Conservation (phyloP, 1,140 invertebrate species). For the Danaus melanippus region DNA sequence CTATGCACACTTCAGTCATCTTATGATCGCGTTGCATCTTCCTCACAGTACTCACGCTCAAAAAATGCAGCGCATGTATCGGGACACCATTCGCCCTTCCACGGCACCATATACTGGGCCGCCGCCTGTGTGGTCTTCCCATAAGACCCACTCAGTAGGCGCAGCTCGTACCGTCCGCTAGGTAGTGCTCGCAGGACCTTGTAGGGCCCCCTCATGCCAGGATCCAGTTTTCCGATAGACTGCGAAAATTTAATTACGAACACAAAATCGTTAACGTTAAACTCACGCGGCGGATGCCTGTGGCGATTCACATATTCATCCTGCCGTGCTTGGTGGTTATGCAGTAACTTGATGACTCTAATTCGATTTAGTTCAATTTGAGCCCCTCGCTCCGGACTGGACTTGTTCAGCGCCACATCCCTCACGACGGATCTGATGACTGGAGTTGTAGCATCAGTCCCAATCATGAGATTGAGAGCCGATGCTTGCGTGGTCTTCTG, state of each 20-base stretch:
- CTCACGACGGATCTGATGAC: constrained; percentile 6
- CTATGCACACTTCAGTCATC: too few relatives aligned
- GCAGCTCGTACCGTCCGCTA: constrained; percentile 20
- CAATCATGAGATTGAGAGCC: constrained; percentile 8
- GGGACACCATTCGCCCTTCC: too few relatives aligned
- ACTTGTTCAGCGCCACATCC: constrained; percentile 12
- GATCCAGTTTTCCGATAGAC: constrained; percentile 21
- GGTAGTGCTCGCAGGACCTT: constrained; percentile 13
- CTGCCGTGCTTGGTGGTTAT: constrained; percentile 7
- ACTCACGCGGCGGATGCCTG: constrained; percentile 1
- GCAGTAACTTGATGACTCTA: constrained; percentile 2
- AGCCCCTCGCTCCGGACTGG: constrained; percentile 13
- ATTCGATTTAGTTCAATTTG: constrained; percentile 3
- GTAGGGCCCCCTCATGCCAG: constrained; percentile 25
- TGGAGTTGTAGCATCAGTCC: constrained; percentile 10
- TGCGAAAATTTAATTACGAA: constrained; percentile 25
- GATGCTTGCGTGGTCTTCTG: constrained; percentile 9
- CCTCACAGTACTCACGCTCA: too few relatives aligned
- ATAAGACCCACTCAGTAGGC: too few relatives aligned
- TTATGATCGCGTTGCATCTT: too few relatives aligned
- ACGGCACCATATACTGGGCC: too few relatives aligned
- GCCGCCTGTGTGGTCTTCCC: too few relatives aligned
- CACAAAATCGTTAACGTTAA: constrained; percentile 7
- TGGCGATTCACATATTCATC: constrained; percentile 15
- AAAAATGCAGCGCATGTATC: too few relatives aligned